phyloP scores from a whole-genome alignment of 1,140 invertebrate species.

The Drosophila gunungcola region DNA sequence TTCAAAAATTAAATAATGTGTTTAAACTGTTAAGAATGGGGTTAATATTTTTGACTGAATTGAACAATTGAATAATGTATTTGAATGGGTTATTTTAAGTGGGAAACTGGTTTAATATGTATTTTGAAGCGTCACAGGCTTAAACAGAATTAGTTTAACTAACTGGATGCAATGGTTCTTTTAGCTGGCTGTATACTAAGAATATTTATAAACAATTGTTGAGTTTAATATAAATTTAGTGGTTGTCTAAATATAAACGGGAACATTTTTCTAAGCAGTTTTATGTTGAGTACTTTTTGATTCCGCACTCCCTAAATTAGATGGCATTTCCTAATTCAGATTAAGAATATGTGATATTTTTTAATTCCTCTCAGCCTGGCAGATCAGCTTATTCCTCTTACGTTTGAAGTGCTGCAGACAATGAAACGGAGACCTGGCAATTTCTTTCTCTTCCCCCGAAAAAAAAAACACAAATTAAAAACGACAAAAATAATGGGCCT shows the following conservation, averaged over 20 bases:
- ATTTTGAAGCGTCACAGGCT: too few relatives aligned
- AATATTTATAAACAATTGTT: too few relatives aligned
- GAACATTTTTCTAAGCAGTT: too few relatives aligned
- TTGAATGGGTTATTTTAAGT: too few relatives aligned
- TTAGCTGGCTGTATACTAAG: too few relatives aligned
- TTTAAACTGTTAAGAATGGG: background rate
- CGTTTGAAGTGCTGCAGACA: constrained; percentile 74
- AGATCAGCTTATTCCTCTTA: constrained; percentile 26
- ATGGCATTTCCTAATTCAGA: constrained; percentile 11
- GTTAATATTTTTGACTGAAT: background rate
- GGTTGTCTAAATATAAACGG: too few relatives aligned
- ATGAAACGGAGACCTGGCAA: constrained; percentile 55
- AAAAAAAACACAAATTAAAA: constrained; percentile 72
- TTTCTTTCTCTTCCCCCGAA: constrained; percentile 36
- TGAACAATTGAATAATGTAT: too few relatives aligned
- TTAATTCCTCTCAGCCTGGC: background rate
- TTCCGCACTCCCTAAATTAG: background rate
- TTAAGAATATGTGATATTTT: constrained; percentile 43
- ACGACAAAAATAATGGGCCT: constrained; percentile 76
- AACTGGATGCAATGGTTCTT: background rate
- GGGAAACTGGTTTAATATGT: too few relatives aligned
- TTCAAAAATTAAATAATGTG: constrained; percentile 1
- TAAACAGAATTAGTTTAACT: too few relatives aligned
- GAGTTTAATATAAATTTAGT: too few relatives aligned
- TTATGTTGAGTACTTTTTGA: too few relatives aligned